Conservation (phyloP, 2,797 vertebrate species). For the Chelon auratus region DNA sequence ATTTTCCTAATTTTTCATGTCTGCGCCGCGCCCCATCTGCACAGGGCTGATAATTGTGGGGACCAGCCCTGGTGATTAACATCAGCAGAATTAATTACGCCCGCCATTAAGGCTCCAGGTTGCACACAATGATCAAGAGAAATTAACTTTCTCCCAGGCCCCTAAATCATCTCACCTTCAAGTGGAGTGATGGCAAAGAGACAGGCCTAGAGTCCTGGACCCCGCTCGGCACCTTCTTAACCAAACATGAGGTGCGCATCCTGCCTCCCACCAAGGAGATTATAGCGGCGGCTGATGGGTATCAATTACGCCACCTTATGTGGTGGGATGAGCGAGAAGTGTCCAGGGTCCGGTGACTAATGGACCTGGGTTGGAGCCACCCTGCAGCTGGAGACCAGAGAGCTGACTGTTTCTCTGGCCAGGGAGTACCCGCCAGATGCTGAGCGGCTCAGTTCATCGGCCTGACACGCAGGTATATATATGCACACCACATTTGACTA, state of each 20-base stretch:
- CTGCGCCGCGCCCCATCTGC: slow-evolving; percentile 99
- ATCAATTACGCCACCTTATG: slow-evolving; percentile 83
- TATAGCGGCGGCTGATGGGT: slow-evolving; percentile 73
- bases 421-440: slow-evolving; percentile 78
- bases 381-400: slow-evolving; percentile 69
- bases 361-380: slow-evolving; percentile 77
- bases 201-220: slow-evolving; percentile 86
- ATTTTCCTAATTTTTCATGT: slow-evolving; percentile 99
- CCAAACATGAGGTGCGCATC: slow-evolving; percentile 83
- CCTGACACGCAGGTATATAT: slow-evolving; percentile 65
- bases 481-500: slow-evolving; percentile 52
- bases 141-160: slow-evolving; percentile 99
- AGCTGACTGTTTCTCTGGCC: slow-evolving; percentile 72
- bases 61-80: slow-evolving; percentile 99
- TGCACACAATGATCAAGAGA: slow-evolving; percentile 99
- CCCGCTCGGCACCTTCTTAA: slow-evolving; percentile 86
- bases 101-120: slow-evolving; percentile 99
- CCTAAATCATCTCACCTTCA: slow-evolving; percentile 99
- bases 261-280: slow-evolving; percentile 72
- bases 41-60: slow-evolving; percentile 99
- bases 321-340: slow-evolving; percentile 79
- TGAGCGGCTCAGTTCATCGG: slow-evolving; percentile 68
- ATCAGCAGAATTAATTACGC: slow-evolving; percentile 99
- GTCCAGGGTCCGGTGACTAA: slow-evolving; percentile 81
- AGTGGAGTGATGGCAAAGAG: slow-evolving; percentile 93